Conservation (phyloP, 1,140 invertebrate genomes). For the Ceratina australensis region DNA sequence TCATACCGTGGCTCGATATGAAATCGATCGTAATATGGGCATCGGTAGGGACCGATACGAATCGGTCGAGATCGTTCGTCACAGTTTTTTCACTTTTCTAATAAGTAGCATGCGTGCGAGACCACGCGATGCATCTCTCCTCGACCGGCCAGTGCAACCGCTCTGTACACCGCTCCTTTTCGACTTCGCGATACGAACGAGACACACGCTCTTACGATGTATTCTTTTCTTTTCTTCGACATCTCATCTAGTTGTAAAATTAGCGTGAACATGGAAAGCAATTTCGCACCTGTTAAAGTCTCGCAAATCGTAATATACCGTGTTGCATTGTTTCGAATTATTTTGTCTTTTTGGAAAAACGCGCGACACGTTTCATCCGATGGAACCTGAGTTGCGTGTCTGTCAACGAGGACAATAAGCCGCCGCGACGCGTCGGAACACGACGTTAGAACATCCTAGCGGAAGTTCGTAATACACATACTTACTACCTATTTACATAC, state of each 20-base stretch:
- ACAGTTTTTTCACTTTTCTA: constrained; percentile 4
- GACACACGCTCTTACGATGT: neutral
- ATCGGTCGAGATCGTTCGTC: constrained; percentile 1
- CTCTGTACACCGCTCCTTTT: neutral
- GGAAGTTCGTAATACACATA: constrained; percentile 5
- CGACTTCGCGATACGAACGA: neutral
- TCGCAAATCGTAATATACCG: constrained; percentile 7
- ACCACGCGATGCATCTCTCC: neutral
- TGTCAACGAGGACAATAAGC: constrained; percentile 42
- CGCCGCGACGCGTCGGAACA: constrained; percentile 9
- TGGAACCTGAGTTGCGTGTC: constrained; percentile 19
- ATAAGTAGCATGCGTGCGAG: neutral
- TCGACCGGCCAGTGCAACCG: neutral
- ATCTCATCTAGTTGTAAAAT: constrained; percentile 12
- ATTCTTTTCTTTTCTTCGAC: neutral
- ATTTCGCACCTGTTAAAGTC: constrained; percentile 44
- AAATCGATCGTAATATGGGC: neutral
- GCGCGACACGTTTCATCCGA: neutral
- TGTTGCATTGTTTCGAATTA: too few species aligned
- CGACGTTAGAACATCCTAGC: neutral
- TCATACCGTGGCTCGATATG: neutral
- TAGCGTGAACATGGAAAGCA: constrained; percentile 17
- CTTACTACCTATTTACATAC: too few species aligned
- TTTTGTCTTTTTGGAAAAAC: too few species aligned
- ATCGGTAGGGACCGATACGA: neutral